Evolutionary conservation across 23 tunicate species (phyloP).

Genomic region (Ascidia mentula): DNA sequence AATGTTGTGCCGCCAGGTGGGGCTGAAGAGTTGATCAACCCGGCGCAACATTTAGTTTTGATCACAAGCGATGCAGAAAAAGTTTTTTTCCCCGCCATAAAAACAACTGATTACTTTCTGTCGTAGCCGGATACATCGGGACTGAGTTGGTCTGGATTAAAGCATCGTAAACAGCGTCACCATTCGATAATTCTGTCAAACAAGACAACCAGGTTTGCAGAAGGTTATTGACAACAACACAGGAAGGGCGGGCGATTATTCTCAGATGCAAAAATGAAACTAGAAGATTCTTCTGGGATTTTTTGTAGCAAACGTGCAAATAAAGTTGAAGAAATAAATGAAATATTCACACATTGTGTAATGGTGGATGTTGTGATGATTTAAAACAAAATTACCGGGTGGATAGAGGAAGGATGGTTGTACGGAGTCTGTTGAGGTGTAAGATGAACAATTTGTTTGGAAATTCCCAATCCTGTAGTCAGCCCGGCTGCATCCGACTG

Average conservation of each 20-base stretch:
- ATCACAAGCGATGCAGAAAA: too few species aligned
- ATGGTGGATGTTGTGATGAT: too few species aligned
- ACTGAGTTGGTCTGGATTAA: conserved; percentile 38
- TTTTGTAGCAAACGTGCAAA: too few species aligned
- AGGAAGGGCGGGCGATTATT: too few species aligned
- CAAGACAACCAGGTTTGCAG: too few species aligned
- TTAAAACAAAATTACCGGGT: conserved; percentile 29
- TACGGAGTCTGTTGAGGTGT: conserved; percentile 14
- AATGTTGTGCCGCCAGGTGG: too few species aligned
- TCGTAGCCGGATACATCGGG: conserved; percentile 50
- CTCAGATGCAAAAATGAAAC: too few species aligned
- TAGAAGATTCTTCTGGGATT: too few species aligned
- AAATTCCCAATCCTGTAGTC: not conserved
- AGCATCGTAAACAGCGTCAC: conserved; percentile 37
- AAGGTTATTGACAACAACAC: too few species aligned
- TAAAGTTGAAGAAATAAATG: too few species aligned
- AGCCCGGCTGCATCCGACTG: not conserved
- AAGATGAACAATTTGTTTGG: conserved; percentile 18
- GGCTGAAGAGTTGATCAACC: too few species aligned
- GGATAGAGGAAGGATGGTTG: conserved; percentile 20
- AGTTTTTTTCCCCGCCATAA: not conserved
- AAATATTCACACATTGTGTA: too few species aligned
- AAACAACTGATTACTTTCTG: not conserved
- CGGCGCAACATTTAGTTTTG: not conserved
- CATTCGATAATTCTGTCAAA: conserved; percentile 56